These are phyloP conservation scores for Indicator indicator DNA, from an alignment of 2,113 vertebrate species.

Conservation along the genomic window DNA sequence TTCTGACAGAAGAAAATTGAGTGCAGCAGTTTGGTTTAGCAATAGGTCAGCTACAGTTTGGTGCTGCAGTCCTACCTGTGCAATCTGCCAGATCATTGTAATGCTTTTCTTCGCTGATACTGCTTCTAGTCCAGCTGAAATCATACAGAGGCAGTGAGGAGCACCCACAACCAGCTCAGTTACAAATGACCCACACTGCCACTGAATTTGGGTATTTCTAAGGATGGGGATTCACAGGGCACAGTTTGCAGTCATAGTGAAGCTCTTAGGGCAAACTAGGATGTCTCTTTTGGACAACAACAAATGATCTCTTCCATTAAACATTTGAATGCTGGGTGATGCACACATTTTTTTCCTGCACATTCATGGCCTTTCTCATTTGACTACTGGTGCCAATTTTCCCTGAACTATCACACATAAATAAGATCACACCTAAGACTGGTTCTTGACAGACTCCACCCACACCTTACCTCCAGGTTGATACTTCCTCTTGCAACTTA, in stretches of 20 bases:
- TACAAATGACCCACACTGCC: not conserved
- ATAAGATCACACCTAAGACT: not conserved
- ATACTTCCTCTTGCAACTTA: not conserved
- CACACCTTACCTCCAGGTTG: not conserved
- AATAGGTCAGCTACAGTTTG: constrained; percentile 6
- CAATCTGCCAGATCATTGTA: not conserved
- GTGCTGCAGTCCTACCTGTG: not conserved
- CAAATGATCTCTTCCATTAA: not conserved
- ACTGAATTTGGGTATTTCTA: not conserved
- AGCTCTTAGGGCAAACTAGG: not conserved
- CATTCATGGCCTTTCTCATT: not conserved
- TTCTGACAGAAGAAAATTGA: not conserved
- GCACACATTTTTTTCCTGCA: not conserved
- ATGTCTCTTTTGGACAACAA: not conserved
- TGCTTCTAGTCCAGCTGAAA: constrained; percentile 18
- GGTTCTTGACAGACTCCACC: not conserved
- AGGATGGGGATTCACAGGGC: accelerated
- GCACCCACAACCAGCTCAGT: accelerated
- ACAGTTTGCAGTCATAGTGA: not conserved
- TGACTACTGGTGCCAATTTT: not conserved
- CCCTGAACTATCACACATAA: not conserved
- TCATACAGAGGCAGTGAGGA: not conserved
- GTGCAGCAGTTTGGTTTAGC: not conserved
- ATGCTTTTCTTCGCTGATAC: not conserved
- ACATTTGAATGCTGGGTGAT: not conserved